Conservation (phyloP, 92 coral and sea anemone species). For the Muricea muricata region DNA sequence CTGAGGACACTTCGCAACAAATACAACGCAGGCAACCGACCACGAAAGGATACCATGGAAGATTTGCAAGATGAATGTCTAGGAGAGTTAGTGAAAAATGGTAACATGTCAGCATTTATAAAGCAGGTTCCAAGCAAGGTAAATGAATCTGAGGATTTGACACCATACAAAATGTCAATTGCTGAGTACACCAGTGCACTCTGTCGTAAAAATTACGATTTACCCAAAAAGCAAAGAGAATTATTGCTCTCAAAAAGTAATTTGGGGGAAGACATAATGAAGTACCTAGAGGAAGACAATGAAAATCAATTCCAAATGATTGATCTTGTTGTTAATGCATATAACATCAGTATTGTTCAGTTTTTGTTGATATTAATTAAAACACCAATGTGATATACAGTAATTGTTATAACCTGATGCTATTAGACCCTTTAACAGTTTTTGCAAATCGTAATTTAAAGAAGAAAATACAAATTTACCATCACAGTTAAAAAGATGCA, state of each 20-base stretch:
- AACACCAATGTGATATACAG: too few species aligned
- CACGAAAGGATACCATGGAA: conserved; percentile 44
- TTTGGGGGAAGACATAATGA: conserved; percentile 40
- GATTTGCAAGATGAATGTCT: conserved; percentile 43
- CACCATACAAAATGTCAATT: conserved; percentile 20
- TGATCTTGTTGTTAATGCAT: too few species aligned
- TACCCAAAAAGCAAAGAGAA: conserved; percentile 19
- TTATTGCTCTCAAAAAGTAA: conserved; percentile 50
- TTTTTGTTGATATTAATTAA: too few species aligned
- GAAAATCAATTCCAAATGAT: conserved; percentile 12
- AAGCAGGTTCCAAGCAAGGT: conserved; percentile 54
- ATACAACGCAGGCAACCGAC: conserved; percentile 43
- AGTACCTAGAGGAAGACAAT: conserved; percentile 33
- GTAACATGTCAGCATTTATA: conserved; percentile 40
- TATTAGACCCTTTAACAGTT: too few species aligned
- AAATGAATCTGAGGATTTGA: conserved; percentile 39
- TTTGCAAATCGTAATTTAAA: too few species aligned
- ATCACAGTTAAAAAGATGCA: too few species aligned
- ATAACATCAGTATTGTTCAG: too few species aligned
- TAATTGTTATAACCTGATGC: too few species aligned
- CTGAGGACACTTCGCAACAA: conserved; percentile 56
- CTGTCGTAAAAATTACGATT: conserved; percentile 51
- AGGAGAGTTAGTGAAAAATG: conserved; percentile 23
- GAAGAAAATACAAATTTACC: too few species aligned
- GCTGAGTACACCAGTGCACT: conserved; percentile 36